Conservation (phyloP, 2,113 vertebrate species). For the Eulemur macaco region DNA sequence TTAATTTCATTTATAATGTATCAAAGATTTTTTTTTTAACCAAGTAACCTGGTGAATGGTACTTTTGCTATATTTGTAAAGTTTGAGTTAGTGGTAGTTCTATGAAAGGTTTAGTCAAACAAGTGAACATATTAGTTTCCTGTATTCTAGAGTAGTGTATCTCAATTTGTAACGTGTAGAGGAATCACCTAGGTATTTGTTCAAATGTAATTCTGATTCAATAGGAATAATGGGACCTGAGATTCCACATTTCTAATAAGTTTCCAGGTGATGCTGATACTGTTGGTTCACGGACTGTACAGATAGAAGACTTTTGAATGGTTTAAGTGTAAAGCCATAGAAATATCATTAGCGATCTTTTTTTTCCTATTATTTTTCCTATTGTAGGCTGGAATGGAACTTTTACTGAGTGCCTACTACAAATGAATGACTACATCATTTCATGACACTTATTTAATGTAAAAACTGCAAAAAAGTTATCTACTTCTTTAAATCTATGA, state of each 20-base stretch:
- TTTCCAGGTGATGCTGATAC: not conserved
- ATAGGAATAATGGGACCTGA: not conserved
- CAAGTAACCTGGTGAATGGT: not conserved
- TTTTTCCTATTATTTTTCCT: not conserved
- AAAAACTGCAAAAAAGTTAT: not conserved
- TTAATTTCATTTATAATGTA: not conserved
- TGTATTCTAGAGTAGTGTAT: not conserved
- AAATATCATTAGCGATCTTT: not conserved
- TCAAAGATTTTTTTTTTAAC: not conserved
- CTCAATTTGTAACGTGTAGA: not conserved
- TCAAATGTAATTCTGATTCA: not conserved
- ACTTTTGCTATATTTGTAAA: not conserved
- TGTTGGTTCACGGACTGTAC: not conserved
- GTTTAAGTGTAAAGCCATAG: not conserved
- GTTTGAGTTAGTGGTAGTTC: not conserved
- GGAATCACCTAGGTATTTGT: not conserved
- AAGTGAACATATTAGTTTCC: not conserved
- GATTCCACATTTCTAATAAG: not conserved
- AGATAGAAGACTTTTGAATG: not conserved
- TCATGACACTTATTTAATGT: not conserved
- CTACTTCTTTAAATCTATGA: not conserved
- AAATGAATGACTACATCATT: not conserved
- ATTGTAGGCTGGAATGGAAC: not conserved
- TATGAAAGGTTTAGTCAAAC: not conserved
- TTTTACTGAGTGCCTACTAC: not conserved